Base-by-base conservation (phyloP, 2,888 invertebrate species). In the Ormyrus nitidulus region DNA sequence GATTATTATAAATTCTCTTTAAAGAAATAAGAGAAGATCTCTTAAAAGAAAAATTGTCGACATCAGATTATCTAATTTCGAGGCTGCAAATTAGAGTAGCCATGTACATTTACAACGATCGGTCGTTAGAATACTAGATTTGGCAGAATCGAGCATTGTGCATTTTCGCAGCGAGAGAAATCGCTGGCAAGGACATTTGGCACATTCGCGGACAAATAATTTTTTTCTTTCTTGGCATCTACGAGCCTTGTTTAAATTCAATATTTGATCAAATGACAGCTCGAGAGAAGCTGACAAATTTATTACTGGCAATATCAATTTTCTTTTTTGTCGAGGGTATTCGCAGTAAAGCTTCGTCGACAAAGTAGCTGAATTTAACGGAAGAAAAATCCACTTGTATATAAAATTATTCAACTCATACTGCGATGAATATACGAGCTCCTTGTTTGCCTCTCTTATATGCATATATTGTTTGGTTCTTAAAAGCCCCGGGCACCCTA, bases 141-240 rank as follows among this genome's bases (percentile, higher is more conserved):
- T 79, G 81, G 78, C 81, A 79, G 66, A 19, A 78, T 75, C 74
- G 13, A 7, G 49, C 44, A 46, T 19, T 6, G 9, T 13, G 44
- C 62, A 65, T 44, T 56, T 56, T 48, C 13, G 53, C 61, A 11
- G 58, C 51, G 9, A 8, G 62, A 49, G 56, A 61, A 62, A 72
- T 69, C 64, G 34, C 74, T 81, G 78, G 78, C 81, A 78, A 75
- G 66, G 71, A 79, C 74, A 68, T 75, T 81, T 81, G 81, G 81
- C 81, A 79, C 81, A 79, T 71, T 81, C 78, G 46, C 49, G 59
- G n/a, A 56, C 9, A 34, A 73, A 80, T 73, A 73, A 80, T 80
- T 81, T 81, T 73, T 75, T 79, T 11, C 54, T 6, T 68, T 58
- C 58, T 78, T 81, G 78, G 78, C 81, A 78, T 66, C 71, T 71